Evolutionary conservation across 2,888 invertebrate genomes (phyloP), one percentile per base, ranked within the genome.

Genomic region (Lepidocyrtoides sp.): DNA sequence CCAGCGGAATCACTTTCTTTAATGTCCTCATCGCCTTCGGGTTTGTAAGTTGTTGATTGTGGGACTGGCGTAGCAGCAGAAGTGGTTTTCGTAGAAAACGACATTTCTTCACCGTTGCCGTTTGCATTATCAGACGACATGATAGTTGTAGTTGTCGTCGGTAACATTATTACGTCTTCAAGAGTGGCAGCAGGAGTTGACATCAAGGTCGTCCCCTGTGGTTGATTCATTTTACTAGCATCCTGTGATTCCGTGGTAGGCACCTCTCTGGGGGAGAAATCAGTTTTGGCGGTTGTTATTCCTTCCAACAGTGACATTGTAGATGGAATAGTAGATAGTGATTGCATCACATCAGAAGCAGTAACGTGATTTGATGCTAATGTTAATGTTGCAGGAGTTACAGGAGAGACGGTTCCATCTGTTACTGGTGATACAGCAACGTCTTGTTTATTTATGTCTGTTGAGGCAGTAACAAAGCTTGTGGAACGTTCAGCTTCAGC

Each of bases 191-290:
- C 54, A 54, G 8, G 32, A 23, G 57, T 54, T 26, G 72, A 66
- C 83, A 85, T 72, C 85, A 85, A 85, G 85, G 85, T 85, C n/a
- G 26, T 75, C 48, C 69, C 69, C 29, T 54, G 72, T 54, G 85
- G 41, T 57, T 72, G 36, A 72, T 69, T 20, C 17, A 75, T 54
- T 32, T 72, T 8, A 0, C 44, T n/a, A 48, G 14, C 51, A n/a
- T 26, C 29, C 36, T 69, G 85, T 10, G 23, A 17, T 48, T 23
- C 32, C 32, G 41, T 83, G 17, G 60, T 29, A 23, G 51, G 41
- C n/a, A 54, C 36, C 26, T 17, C 41, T 23, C 51, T 72, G 2
- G 51, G 48, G 32, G 72, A 29, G 29, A 17, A 26, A 12, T 83
- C 26, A 17, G 23, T 36, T n/a, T 63, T 36, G 4, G 44, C 23